Percentiles rank a stretch among this genome's conserved stretches.
These are phyloP conservation scores for Caradrina kadenii DNA, from an alignment of 2,888 invertebrate species.

Conservation along the genomic window DNA sequence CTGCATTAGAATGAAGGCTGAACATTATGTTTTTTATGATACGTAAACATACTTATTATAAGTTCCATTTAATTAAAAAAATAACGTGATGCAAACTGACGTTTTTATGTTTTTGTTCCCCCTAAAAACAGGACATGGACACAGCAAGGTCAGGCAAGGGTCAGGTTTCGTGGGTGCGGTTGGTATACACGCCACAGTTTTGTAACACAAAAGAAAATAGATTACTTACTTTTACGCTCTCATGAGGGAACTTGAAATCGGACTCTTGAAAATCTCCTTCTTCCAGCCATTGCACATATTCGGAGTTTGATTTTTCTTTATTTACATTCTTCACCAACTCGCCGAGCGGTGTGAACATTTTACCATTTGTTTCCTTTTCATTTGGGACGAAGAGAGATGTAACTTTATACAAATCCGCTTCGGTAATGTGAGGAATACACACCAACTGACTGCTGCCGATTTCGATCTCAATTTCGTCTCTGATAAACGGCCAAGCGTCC, in stretches of 20 bases:
- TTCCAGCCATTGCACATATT: conserved; percentile 83
- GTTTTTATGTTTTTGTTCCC: not conserved
- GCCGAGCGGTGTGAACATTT: conserved; percentile 87
- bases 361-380: conserved; percentile 85
- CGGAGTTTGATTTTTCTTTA: conserved; percentile 81
- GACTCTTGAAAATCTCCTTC: conserved; percentile 79
- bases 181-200: not conserved
- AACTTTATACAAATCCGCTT: conserved; percentile 86
- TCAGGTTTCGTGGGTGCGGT: not conserved
- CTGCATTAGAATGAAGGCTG: conserved; percentile 10
- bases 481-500: conserved; percentile 89
- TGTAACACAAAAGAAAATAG: conserved; percentile 23
- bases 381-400: conserved; percentile 88
- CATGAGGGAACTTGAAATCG: conserved; percentile 87
- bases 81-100: not conserved
- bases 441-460: conserved; percentile 88
- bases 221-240: conserved; percentile 83
- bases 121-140: conserved; percentile 15
- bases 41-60: not conserved
- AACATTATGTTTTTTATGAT: no score
- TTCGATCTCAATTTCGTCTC: conserved; percentile 89
- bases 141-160: conserved; percentile 22
- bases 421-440: conserved; percentile 89
- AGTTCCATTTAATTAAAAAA: conserved; percentile 6
- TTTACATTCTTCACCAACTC: conserved; percentile 84